These are phyloP conservation scores for Hydraecia micacea DNA, from an alignment of 2,888 invertebrate genomes.

Conservation along the genomic window DNA sequence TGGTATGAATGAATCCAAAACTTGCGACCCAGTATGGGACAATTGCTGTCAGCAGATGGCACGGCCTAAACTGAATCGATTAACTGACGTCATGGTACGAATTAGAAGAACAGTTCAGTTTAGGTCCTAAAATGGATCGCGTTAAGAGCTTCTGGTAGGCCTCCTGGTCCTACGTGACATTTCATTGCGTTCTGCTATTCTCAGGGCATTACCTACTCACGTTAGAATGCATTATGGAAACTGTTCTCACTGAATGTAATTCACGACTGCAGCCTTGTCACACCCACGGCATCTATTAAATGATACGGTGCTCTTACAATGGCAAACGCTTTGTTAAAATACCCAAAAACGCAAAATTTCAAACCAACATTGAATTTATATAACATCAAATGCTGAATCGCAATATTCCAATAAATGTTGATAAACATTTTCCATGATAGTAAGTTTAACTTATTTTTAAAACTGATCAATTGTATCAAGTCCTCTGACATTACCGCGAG, in stretches of 20 bases:
- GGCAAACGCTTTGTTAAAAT: background rate
- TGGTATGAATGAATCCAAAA: no score
- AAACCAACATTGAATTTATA: background rate
- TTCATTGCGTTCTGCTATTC: conserved; percentile 28
- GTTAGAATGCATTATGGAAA: conserved; percentile 27
- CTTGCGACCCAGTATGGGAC: no score
- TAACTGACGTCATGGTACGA: no score
- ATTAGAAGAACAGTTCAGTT: no score
- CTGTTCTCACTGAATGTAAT: conserved; percentile 10
- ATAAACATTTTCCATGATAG: background rate
- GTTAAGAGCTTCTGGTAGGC: no score
- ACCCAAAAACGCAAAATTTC: background rate
- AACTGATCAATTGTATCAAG: conserved; percentile 9
- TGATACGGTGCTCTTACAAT: background rate
- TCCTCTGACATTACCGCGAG: conserved; percentile 20
- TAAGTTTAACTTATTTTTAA: background rate
- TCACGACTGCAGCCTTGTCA: conserved; percentile 19
- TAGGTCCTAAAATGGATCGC: no score
- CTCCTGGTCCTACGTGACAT: conserved; percentile 34
- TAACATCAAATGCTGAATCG: background rate
- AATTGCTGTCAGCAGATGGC: no score
- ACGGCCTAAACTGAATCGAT: no score
- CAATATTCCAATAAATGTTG: background rate
- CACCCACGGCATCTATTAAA: background rate
- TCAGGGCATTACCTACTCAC: conserved; percentile 25